A percentile compares a stretch with the other conserved stretches of the same genome.
These are phyloP conservation scores for Drosophila watanabei DNA, from an alignment of 1,140 invertebrate genomes.

Conservation along the genomic window DNA sequence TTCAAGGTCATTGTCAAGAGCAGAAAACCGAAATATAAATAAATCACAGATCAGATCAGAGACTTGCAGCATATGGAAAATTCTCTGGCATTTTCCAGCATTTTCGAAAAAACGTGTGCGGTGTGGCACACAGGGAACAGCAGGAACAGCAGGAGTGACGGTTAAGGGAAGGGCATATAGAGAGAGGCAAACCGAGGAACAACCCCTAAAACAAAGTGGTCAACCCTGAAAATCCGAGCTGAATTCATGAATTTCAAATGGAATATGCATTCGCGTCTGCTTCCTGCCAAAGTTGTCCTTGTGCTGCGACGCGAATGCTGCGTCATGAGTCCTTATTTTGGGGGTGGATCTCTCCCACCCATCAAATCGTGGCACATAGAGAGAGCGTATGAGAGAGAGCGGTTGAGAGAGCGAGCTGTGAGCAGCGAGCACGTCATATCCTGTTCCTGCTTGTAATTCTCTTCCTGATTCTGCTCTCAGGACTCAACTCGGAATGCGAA, in stretches of 20 bases:
- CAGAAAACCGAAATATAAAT: slow-evolving; percentile 9
- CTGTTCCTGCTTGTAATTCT: slow-evolving; percentile 39
- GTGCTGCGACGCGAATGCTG: slow-evolving; percentile 59
- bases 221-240: slow-evolving; percentile 39
- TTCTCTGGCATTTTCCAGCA: slow-evolving; percentile 62
- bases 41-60: slow-evolving; percentile 22
- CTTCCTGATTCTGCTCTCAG: slow-evolving; percentile 1
- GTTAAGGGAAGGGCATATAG: slow-evolving; percentile 9
- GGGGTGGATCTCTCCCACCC: slow-evolving; percentile 62
- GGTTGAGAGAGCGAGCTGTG: neutral
- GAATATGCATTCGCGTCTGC: slow-evolving; percentile 13
- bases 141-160: neutral
- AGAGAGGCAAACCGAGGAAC: slow-evolving; percentile 44
- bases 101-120: slow-evolving; percentile 53
- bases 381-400: neutral
- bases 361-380: neutral
- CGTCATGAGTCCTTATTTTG: slow-evolving; percentile 41
- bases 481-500: slow-evolving; percentile 13
- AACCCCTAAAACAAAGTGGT: slow-evolving; percentile 43
- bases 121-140: neutral
- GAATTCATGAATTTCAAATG: slow-evolving; percentile 8
- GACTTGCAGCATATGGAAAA: slow-evolving; percentile 36
- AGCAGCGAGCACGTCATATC: neutral
- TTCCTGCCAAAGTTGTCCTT: slow-evolving; percentile 44
- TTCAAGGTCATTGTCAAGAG: slow-evolving; percentile 75